Evolutionary conservation across 2,113 vertebrate species (phyloP).

Genomic region (Muntiacus reevesi): DNA sequence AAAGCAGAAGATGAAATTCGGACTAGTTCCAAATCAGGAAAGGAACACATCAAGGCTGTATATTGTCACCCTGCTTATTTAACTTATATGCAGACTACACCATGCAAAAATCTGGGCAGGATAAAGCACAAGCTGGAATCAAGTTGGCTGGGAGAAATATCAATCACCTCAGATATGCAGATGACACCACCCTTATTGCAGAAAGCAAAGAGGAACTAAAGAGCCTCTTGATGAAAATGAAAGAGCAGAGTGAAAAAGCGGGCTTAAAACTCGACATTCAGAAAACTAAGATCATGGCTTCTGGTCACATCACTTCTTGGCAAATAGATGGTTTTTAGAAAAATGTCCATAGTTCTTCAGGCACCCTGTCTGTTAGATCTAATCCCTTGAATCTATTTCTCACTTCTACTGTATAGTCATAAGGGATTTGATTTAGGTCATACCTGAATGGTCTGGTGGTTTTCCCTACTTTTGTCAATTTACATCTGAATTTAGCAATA

Average conservation of each 20-base stretch:
- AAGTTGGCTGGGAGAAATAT: rapidly evolving
- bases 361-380: background rate
- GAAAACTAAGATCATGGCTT: background rate
- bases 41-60: background rate
- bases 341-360: background rate
- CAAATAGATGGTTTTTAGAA: background rate
- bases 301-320: background rate
- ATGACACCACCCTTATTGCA: background rate
- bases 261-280: background rate
- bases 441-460: background rate
- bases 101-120: background rate
- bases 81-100: background rate
- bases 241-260: background rate
- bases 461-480: background rate
- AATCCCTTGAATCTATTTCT: background rate
- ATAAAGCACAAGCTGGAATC: background rate
- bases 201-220: background rate
- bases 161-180: background rate
- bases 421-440: background rate
- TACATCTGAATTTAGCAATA: background rate
- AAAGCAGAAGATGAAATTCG: background rate
- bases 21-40: background rate
- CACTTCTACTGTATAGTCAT: background rate
- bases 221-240: background rate
- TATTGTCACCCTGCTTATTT: background rate